Evolutionary conservation across 2,113 vertebrate genomes (phyloP), one percentile per base, ranked within the genome.

Genomic region (Lichenostomus cassidix): DNA sequence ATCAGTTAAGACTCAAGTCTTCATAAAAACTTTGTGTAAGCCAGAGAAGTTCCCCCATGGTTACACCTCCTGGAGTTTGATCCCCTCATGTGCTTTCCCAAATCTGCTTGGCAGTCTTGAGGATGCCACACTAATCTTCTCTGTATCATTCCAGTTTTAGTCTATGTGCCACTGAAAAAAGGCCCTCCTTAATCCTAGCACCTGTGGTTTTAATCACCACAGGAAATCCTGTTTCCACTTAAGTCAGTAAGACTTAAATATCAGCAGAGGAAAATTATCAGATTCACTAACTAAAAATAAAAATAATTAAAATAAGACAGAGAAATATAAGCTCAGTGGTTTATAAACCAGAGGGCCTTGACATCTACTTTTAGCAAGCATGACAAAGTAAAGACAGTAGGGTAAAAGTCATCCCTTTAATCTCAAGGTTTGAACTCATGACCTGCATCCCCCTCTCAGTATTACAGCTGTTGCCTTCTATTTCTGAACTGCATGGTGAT

Each of bases 191-290:
- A 96, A 96, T 95, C 95, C 89, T n/a, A 85, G 78, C 96, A 97
- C 89, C 96, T 97, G 95, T 91, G 89, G 65, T 79, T 96, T 96
- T 95, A 96, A 96, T 94, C 91, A 94, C 81, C 93, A 87, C 87
- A 94, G 95, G 94, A 95, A 96, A 95, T 96, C 84, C 93, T 69
- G 74, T 91, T 97, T 94, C 95, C 91, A 96, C 77, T 94, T 28
- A 89, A 94, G 77, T 91, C 69, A 87, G 77, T 79, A 64, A 79
- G 91, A 92, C 77, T 87, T 91, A 87, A 89, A 50, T 94, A 87
- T 82, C 89, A 91, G 58, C 58, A 90, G 64, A 92, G 69, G 60
- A 94, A 87, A 94, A 91, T 47, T 18, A 94, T 83, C 92, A 77
- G 73, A 69, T 78, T 89, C 81, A 53, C 47, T 41, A 81, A 63